Percentiles rank a stretch among this genome's conserved stretches.
phyloP scores from a whole-genome alignment of 2,113 vertebrate genomes.

The Thunnus maccoyii region DNA sequence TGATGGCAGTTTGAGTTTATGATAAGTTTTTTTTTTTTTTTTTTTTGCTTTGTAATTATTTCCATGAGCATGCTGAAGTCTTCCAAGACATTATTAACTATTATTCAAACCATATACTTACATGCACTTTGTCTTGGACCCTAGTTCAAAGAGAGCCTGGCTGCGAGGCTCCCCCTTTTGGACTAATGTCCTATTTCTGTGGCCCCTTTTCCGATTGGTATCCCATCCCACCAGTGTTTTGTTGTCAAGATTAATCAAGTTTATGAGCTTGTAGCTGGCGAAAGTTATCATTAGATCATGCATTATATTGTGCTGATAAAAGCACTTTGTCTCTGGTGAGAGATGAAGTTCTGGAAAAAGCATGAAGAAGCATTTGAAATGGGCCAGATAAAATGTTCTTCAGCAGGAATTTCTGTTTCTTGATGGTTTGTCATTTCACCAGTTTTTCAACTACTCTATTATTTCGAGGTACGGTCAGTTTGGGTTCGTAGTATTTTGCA shows the following conservation, averaged over 20 bases:
- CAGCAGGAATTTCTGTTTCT: constrained; percentile 42
- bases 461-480: constrained; percentile 38
- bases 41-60: constrained; percentile 47
- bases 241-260: constrained; percentile 52
- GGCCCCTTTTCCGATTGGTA: constrained; percentile 56
- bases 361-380: constrained; percentile 36
- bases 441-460: constrained; percentile 52
- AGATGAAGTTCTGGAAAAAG: constrained; percentile 67
- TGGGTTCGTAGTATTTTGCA: constrained; percentile 23
- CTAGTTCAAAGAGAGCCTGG: constrained; percentile 53
- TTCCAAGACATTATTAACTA: constrained; percentile 59
- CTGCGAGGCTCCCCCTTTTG: constrained; percentile 35
- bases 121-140: constrained; percentile 63
- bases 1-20: constrained; percentile 45
- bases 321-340: constrained; percentile 36
- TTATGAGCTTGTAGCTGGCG: constrained; percentile 50
- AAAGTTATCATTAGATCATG: constrained; percentile 59
- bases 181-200: constrained; percentile 35
- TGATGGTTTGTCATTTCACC: constrained; percentile 49
- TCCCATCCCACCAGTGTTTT: constrained; percentile 65
- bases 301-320: constrained; percentile 68
- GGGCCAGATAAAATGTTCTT: constrained; percentile 52
- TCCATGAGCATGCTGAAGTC: constrained; percentile 32
- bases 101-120: constrained; percentile 66
- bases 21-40: constrained; percentile 26